phyloP scores from a whole-genome alignment of 2,113 vertebrate genomes.

The Pseudopipra pipra region DNA sequence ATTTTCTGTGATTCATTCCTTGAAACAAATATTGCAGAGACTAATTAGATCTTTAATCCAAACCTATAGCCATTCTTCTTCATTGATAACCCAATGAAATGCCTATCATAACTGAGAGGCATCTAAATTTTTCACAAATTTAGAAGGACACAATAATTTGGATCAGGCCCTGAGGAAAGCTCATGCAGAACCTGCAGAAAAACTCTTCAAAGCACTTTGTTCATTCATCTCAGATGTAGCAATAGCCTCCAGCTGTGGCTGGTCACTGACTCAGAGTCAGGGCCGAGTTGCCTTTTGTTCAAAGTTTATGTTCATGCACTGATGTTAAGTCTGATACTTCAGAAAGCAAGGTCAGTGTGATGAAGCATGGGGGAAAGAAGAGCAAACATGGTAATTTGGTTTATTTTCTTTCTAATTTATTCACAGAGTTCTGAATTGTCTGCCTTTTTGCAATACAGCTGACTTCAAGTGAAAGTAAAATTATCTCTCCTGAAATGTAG shows the following conservation, averaged over 20 bases:
- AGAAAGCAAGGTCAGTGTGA: not conserved
- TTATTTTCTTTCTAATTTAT: not conserved
- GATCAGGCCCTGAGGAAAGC: not conserved
- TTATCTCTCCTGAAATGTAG: not conserved
- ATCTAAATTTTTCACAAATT: not conserved
- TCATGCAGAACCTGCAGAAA: not conserved
- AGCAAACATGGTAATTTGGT: not conserved
- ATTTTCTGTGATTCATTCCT: not conserved
- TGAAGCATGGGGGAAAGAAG: not conserved
- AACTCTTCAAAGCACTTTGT: not conserved
- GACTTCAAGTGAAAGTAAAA: not conserved
- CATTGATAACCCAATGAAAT: not conserved
- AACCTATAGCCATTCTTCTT: not conserved
- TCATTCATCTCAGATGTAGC: not conserved
- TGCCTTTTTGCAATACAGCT: not conserved
- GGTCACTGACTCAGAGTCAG: not conserved
- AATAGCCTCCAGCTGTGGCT: not conserved
- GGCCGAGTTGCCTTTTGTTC: not conserved
- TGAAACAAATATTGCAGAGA: not conserved
- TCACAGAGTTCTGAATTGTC: not conserved
- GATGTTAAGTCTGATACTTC: not conserved
- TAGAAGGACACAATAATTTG: not conserved
- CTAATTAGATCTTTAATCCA: not conserved
- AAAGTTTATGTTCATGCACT: not conserved
- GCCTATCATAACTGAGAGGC: not conserved